Base-by-base conservation (phyloP, 2,888 invertebrate genomes). In the Chironomus tentans region DNA sequence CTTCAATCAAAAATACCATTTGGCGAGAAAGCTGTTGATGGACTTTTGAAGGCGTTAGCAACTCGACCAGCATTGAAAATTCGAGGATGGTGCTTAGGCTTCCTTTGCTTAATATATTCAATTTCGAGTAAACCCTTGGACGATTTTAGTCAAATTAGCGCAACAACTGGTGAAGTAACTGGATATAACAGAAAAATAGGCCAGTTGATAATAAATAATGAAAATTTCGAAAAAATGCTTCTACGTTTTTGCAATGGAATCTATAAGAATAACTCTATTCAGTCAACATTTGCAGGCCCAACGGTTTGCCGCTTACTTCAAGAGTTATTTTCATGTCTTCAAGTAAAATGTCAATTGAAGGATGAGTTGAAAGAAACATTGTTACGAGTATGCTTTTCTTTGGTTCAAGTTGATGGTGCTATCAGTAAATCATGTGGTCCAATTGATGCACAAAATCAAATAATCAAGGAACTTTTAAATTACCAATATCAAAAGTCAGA, bases 381-480 rank as follows among this genome's bases (percentile, higher is more conserved):
- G 77, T 84, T 95, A 78, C 88, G 88, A 81, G 88, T 93, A 2
- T 87, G 92, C 48, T 87, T 90, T 80, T 90, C 91, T 79, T 84
- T 94, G 79, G 88, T 93, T 76, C 88, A 90, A 81, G 89, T 90
- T 77, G 86, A 87, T 78, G 90, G 89, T 74, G 86, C 88, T 21
- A 82, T 92, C 78, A 85, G 88, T 80, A 88, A 88, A 70, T 85
- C 88, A 79, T 86, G 90, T 80, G 88, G 89, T 78, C 91, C 92
- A 77, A 83, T 94, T 80, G 89, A 92, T 87, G 89, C 92, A 74
- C 89, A 93, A 81, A 91, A 90, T 81, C 89, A 89, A 81, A 85
- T 92, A 76, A 84, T 92, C 28, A 89, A 89, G 71, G 87, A 89
- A 70, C 83, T 92, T 77, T 84, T 89, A 13, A 87, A 88, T 80